phyloP scores from a whole-genome alignment of 2,113 vertebrate genomes.

The Sprattus sprattus region DNA sequence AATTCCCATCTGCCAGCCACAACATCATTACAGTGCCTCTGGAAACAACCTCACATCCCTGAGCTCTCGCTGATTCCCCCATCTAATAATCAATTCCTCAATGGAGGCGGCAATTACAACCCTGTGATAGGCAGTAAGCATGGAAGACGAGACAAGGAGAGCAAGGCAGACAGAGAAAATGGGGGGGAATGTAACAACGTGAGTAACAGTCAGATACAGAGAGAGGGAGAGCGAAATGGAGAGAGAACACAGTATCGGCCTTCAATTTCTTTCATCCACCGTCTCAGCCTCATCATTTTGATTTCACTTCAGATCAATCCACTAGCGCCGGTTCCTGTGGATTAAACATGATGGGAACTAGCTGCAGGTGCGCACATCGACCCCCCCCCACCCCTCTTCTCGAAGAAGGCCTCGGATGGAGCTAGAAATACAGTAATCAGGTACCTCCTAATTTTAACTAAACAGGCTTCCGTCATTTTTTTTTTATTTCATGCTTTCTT shows the following conservation, averaged over 20 bases:
- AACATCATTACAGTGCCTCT: background rate
- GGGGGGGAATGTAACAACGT: background rate
- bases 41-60: background rate
- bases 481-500: background rate
- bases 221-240: background rate
- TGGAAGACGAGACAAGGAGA: background rate
- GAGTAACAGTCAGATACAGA: background rate
- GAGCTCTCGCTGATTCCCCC: background rate
- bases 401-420: conserved; percentile 54
- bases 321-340: conserved; percentile 51
- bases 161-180: background rate
- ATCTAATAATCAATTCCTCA: background rate
- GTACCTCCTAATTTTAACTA: conserved; percentile 62
- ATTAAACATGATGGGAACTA: conserved; percentile 69
- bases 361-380: conserved; percentile 63
- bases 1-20: background rate
- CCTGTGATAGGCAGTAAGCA: background rate
- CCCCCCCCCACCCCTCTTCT: conserved; percentile 31
- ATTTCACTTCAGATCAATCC: conserved; percentile 62
- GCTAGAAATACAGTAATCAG: conserved; percentile 63
- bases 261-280: conserved; percentile 23
- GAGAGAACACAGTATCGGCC: background rate
- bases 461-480: conserved; percentile 21
- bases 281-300: conserved; percentile 39
- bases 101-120: background rate